Conservation (phyloP, 2,888 invertebrate genomes). For the Ferrisia virgata region DNA sequence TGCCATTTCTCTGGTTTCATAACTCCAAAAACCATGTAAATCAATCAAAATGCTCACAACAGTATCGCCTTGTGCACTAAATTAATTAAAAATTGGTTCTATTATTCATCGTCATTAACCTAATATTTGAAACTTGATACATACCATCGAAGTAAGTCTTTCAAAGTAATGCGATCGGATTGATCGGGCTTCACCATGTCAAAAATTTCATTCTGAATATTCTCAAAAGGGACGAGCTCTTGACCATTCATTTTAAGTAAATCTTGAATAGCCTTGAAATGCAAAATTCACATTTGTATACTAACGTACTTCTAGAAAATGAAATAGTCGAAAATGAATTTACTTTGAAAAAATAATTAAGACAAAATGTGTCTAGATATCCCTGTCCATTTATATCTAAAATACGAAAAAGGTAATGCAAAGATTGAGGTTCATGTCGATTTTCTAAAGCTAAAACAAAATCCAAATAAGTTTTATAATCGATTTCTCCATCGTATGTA, state of each 20-base stretch:
- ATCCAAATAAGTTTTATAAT: constrained; percentile 94
- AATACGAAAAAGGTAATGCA: constrained; percentile 87
- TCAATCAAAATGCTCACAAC: constrained; percentile 91
- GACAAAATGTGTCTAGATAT: constrained; percentile 81
- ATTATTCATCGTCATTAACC: neutral
- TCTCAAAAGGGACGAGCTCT: constrained; percentile 87
- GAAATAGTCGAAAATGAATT: constrained; percentile 3
- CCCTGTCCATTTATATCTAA: constrained; percentile 85
- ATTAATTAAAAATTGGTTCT: constrained; percentile 50
- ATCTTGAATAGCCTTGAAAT: constrained; percentile 77
- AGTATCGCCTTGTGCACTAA: constrained; percentile 87
- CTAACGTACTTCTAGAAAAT: neutral
- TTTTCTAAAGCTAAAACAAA: constrained; percentile 91
- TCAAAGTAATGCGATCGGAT: constrained; percentile 77
- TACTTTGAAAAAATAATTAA: constrained; percentile 89
- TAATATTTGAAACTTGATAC: constrained; percentile 41
- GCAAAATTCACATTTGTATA: neutral
- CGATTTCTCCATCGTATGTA: constrained; percentile 93
- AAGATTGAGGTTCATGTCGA: constrained; percentile 82
- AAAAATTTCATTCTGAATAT: constrained; percentile 95
- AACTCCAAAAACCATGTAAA: constrained; percentile 94
- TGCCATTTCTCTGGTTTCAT: constrained; percentile 78
- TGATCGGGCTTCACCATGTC: constrained; percentile 93
- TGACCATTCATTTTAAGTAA: constrained; percentile 83
- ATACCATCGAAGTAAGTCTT: constrained; percentile 76